These are phyloP conservation scores for Cryptus armator DNA, from an alignment of 2,888 invertebrate species.

Conservation along the genomic window DNA sequence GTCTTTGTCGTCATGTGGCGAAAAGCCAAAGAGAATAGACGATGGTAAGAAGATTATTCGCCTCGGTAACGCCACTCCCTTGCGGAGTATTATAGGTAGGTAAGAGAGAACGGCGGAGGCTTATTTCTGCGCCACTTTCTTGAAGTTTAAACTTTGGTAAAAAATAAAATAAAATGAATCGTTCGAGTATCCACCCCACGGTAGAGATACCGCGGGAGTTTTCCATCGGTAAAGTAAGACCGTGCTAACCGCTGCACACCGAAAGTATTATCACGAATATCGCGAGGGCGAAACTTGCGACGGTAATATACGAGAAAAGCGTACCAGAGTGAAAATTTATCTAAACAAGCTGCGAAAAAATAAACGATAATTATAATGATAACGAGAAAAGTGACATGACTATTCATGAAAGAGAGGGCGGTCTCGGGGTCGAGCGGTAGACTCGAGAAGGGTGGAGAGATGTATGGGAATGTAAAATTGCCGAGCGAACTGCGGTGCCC, in stretches of 20 bases:
- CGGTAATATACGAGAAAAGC: background rate
- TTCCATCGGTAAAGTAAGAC: background rate
- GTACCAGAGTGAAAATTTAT: conserved; percentile 1
- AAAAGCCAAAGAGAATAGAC: conserved; percentile 58
- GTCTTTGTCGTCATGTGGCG: conserved; percentile 49
- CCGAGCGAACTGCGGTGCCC: background rate
- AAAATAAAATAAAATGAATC: background rate
- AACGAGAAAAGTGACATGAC: conserved; percentile 33
- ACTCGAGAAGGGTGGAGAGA: conserved; percentile 8
- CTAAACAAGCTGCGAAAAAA: conserved; percentile 11
- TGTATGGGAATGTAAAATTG: conserved; percentile 31
- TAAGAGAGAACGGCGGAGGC: conserved; percentile 2
- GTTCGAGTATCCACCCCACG: background rate
- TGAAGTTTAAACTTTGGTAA: conserved; percentile 23
- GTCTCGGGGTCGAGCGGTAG: background rate
- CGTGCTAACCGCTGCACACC: background rate
- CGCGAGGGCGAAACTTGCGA: background rate
- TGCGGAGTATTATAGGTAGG: background rate
- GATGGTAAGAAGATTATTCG: conserved; percentile 64
- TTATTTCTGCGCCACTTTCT: conserved; percentile 23
- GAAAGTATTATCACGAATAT: background rate
- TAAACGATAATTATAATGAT: conserved; percentile 17
- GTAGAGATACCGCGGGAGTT: background rate
- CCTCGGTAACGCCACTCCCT: conserved; percentile 56
- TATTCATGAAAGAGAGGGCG: conserved; percentile 20